A percentile compares a stretch with the other conserved stretches of the same genome.
Evolutionary conservation across 2,888 invertebrate genomes (phyloP).

Genomic region (Axea sp.): DNA sequence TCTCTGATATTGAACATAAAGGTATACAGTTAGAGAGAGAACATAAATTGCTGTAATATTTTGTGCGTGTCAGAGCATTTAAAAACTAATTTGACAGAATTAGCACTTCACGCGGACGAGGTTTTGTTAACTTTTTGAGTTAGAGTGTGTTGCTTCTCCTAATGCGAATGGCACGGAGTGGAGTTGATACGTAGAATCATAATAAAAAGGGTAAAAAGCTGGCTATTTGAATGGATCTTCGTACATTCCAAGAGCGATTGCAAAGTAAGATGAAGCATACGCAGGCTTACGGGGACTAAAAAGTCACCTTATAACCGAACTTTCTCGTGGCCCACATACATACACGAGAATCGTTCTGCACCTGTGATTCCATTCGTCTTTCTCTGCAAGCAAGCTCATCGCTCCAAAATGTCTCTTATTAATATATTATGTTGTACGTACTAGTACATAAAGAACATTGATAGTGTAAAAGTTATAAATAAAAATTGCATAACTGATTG

Average conservation of each 20-base stretch:
- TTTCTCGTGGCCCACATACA: constrained; percentile 78
- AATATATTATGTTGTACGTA: constrained; percentile 28
- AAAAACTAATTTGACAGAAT: constrained; percentile 8
- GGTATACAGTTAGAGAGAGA: constrained; percentile 14
- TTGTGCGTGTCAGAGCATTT: background rate
- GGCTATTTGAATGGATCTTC: constrained; percentile 35
- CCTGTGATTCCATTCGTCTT: constrained; percentile 63
- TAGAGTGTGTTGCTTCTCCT: constrained; percentile 24
- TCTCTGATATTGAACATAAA: background rate
- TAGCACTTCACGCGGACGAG: background rate
- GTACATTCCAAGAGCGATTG: constrained; percentile 51
- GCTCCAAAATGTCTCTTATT: constrained; percentile 25
- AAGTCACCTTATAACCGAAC: constrained; percentile 66
- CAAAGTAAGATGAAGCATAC: constrained; percentile 60
- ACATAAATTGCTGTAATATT: constrained; percentile 19
- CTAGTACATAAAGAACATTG: constrained; percentile 3
- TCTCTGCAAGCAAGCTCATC: constrained; percentile 46
- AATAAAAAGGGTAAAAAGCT: constrained; percentile 47
- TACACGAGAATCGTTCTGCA: constrained; percentile 63
- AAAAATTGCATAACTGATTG: background rate
- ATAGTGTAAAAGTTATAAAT: constrained; percentile 22
- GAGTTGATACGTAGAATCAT: constrained; percentile 7
- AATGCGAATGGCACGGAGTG: constrained; percentile 3
- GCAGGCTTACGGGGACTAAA: constrained; percentile 50
- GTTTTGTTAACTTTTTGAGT: constrained; percentile 20